Evolutionary conservation across 2,113 vertebrate species (phyloP).

Genomic region (Periophthalmodon schlosseri): DNA sequence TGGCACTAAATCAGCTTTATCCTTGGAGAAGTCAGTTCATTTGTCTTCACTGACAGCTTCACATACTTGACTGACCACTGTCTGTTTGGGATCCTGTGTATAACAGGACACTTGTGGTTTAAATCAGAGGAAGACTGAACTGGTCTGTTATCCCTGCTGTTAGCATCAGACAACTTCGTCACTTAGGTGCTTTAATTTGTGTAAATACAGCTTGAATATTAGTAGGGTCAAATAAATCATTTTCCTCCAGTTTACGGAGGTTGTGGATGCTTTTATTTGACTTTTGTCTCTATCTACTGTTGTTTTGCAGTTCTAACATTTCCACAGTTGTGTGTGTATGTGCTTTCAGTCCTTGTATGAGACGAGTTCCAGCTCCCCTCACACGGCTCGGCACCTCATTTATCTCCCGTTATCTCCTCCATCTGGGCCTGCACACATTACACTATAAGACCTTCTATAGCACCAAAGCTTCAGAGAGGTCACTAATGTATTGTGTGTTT

Average conservation of each 20-base stretch:
- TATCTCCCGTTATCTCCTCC: slow-evolving; percentile 32
- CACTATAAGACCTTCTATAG: slow-evolving; percentile 11
- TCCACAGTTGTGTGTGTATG: slow-evolving; percentile 18
- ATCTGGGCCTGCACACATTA: slow-evolving; percentile 12
- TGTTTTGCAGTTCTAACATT: background rate
- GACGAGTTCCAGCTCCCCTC: slow-evolving; percentile 26
- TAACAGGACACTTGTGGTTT: background rate
- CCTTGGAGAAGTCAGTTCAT: slow-evolving; percentile 8
- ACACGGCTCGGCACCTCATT: slow-evolving; percentile 55
- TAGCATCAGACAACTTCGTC: background rate
- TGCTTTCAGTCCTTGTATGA: slow-evolving; percentile 38
- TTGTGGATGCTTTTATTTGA: background rate
- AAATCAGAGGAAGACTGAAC: background rate
- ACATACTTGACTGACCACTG: slow-evolving; percentile 10
- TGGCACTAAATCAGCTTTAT: slow-evolving; percentile 8
- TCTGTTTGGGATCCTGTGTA: background rate
- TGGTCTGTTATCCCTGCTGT: background rate
- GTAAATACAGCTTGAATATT: background rate
- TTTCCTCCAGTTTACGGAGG: background rate
- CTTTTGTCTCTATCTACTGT: background rate
- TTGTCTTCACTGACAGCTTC: slow-evolving; percentile 1
- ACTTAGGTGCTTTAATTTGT: background rate
- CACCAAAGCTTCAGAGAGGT: background rate
- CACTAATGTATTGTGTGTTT: background rate
- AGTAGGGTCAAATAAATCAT: background rate